Conservation (phyloP, 2,888 invertebrate genomes). For the Chironomus riparius region DNA sequence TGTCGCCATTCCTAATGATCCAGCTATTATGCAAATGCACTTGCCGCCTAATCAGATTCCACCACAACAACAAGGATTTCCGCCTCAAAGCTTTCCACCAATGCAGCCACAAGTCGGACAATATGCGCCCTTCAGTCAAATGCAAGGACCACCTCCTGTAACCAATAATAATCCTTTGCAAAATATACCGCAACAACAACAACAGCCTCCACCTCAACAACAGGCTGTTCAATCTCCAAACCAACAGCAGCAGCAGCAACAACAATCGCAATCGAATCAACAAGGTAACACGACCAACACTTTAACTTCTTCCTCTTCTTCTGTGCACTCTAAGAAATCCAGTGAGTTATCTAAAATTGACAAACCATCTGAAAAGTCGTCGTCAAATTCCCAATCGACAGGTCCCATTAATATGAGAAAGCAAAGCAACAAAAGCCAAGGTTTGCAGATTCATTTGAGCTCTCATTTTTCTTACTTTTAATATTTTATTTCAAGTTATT, state of each 20-base stretch:
- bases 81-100: conserved; percentile 55
- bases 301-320: conserved; percentile 46
- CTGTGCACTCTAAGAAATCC: conserved; percentile 49
- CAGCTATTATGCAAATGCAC: conserved; percentile 91
- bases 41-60: conserved; percentile 47
- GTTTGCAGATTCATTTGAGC: conserved; percentile 4
- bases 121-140: conserved; percentile 40
- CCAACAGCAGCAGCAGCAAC: background rate
- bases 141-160: conserved; percentile 37
- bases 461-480: background rate
- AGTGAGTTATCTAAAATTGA: conserved; percentile 50
- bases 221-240: conserved; percentile 34
- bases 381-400: conserved; percentile 5
- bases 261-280: background rate
- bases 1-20: conserved; percentile 86
- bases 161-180: background rate
- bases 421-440: conserved; percentile 25
- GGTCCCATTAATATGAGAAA: background rate
- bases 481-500: background rate
- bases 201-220: background rate
- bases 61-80: conserved; percentile 49
- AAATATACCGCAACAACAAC: background rate
- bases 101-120: conserved; percentile 57
- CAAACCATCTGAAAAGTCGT: conserved; percentile 40
- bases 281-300: conserved; percentile 38